These are phyloP conservation scores for Limanda limanda DNA, from an alignment of 2,113 vertebrate species.

Conservation along the genomic window DNA sequence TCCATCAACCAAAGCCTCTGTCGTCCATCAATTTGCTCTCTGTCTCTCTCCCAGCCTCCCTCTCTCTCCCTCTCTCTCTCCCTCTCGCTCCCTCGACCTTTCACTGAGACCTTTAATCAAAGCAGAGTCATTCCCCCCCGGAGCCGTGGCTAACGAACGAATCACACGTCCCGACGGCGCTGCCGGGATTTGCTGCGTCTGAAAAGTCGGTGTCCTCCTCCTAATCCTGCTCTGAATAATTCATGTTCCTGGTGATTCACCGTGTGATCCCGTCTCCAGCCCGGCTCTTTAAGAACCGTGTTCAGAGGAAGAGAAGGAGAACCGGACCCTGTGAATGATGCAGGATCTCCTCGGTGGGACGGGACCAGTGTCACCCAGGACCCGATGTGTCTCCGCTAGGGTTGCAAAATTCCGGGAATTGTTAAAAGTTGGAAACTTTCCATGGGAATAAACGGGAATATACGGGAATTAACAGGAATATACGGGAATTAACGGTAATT, in stretches of 20 bases:
- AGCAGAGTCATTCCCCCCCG: slow-evolving; percentile 52
- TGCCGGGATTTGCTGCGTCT: slow-evolving; percentile 41
- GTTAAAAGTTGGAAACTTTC: too few species aligned
- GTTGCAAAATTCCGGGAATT: too few species aligned
- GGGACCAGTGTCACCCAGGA: not conserved
- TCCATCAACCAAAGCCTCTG: slow-evolving; percentile 44
- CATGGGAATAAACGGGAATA: too few species aligned
- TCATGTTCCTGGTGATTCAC: slow-evolving; percentile 48
- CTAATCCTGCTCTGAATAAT: slow-evolving; percentile 63
- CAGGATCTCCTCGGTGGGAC: not conserved
- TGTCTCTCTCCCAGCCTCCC: slow-evolving; percentile 21
- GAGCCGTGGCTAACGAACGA: slow-evolving; percentile 43
- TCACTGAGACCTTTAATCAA: slow-evolving; percentile 67
- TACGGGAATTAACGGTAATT: too few species aligned
- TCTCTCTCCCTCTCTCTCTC: slow-evolving; percentile 34
- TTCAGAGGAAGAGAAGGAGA: not conserved
- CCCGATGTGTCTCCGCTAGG: too few species aligned
- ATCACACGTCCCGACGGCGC: slow-evolving; percentile 49
- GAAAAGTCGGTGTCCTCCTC: slow-evolving; percentile 10
- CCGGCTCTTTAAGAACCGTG: not conserved
- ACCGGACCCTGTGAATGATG: slow-evolving; percentile 16
- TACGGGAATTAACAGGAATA: too few species aligned
- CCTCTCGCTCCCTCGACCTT: slow-evolving; percentile 63
- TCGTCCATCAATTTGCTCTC: slow-evolving; percentile 38
- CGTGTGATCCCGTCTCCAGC: slow-evolving; percentile 20